These are phyloP conservation scores for Aphaenogaster rudis DNA, from an alignment of 1,140 invertebrate species.

Conservation along the genomic window DNA sequence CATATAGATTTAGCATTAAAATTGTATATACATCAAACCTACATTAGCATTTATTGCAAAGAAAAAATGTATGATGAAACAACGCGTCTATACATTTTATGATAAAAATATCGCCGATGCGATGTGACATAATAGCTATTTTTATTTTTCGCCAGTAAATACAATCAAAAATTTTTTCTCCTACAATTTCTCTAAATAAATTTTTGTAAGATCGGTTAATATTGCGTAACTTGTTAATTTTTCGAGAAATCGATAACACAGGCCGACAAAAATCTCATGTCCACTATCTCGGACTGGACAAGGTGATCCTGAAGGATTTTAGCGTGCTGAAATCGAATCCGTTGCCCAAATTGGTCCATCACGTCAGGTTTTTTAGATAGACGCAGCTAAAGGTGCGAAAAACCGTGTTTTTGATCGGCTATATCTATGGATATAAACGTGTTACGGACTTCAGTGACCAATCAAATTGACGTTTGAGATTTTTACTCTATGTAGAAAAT, in stretches of 20 bases:
- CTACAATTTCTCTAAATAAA: background rate
- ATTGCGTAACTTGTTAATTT: conserved; percentile 5
- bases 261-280: too few species aligned
- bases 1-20: background rate
- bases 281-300: too few species aligned
- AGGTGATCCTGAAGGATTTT: too few species aligned
- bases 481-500: too few species aligned
- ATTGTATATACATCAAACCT: background rate
- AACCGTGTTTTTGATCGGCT: too few species aligned
- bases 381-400: too few species aligned
- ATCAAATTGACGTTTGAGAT: too few species aligned
- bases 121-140: background rate
- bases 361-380: too few species aligned
- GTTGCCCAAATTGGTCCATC: too few species aligned
- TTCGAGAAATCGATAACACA: background rate
- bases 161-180: background rate
- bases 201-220: background rate
- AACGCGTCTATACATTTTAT: background rate
- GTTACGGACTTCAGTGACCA: too few species aligned
- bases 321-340: too few species aligned
- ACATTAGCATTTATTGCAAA: background rate
- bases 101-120: background rate
- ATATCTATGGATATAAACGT: too few species aligned
- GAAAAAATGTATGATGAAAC: background rate
- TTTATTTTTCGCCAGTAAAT: conserved; percentile 1